These are phyloP conservation scores for Taxidea taxus DNA, from an alignment of 2,113 vertebrate species.

Conservation along the genomic window DNA sequence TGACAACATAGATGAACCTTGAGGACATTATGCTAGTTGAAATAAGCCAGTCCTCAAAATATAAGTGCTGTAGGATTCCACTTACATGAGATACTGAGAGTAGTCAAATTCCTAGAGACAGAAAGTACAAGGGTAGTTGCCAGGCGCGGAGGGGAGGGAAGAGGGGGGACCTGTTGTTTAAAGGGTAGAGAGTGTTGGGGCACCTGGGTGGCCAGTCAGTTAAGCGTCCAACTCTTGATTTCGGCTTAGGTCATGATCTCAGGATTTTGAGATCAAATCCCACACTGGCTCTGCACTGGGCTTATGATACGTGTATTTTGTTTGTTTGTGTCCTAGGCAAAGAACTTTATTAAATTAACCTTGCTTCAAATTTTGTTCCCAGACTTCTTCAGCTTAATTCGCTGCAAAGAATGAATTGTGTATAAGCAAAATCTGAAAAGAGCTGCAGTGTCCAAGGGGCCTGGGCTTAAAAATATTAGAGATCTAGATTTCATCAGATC, in stretches of 20 bases:
- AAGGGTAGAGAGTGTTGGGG: neutral
- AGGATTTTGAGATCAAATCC: neutral
- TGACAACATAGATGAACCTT: neutral
- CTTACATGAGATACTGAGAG: neutral
- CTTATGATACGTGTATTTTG: neutral
- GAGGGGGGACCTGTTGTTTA: neutral
- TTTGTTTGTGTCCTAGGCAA: too few relatives aligned
- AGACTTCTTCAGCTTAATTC: too few relatives aligned
- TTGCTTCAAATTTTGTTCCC: too few relatives aligned
- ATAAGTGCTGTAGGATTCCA: neutral
- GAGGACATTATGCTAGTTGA: neutral
- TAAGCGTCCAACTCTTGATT: neutral
- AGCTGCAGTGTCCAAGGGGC: too few relatives aligned
- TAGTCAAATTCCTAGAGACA: neutral
- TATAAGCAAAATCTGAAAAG: too few relatives aligned
- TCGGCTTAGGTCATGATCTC: neutral
- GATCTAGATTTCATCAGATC: too few relatives aligned
- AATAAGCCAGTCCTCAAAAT: neutral
- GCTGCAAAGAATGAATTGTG: too few relatives aligned
- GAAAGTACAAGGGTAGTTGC: neutral
- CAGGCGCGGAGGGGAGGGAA: neutral
- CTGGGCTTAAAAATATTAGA: too few relatives aligned
- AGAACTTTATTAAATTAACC: too few relatives aligned
- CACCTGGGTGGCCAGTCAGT: neutral
- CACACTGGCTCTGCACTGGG: too few relatives aligned